Evolutionary conservation across 2,888 invertebrate species (phyloP).

Genomic region (Trichacis sp.): DNA sequence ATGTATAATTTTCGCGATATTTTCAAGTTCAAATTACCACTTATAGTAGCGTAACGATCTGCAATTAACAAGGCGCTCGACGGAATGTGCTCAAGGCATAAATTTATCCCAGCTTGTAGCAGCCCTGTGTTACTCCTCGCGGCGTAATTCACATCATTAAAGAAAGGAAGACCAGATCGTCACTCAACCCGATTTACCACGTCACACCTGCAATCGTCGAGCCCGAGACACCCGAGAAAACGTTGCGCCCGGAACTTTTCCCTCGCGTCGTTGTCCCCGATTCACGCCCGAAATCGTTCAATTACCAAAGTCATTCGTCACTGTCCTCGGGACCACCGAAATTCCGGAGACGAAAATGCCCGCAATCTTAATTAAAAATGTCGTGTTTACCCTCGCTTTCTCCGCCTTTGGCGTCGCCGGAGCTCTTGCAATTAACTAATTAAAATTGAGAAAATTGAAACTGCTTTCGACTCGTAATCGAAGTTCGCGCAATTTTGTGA

Average conservation of each 20-base stretch:
- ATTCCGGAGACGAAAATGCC: conserved; percentile 37
- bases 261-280: neutral
- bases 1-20: conserved; percentile 46
- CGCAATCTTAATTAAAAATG: conserved; percentile 50
- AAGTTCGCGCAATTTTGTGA: conserved; percentile 3
- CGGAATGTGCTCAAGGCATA: conserved; percentile 42
- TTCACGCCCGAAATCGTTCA: neutral
- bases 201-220: conserved; percentile 33
- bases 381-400: conserved; percentile 46
- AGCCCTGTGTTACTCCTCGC: conserved; percentile 37
- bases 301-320: neutral
- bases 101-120: conserved; percentile 22
- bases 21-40: conserved; percentile 48
- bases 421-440: conserved; percentile 31
- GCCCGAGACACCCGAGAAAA: conserved; percentile 27
- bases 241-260: neutral
- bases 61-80: conserved; percentile 53
- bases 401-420: conserved; percentile 41
- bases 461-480: conserved; percentile 23
- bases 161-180: conserved; percentile 27
- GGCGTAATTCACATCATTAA: conserved; percentile 30
- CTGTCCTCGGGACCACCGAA: neutral
- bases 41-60: conserved; percentile 45
- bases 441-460: conserved; percentile 27
- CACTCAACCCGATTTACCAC: conserved; percentile 40